Evolutionary conservation across 1,140 invertebrate genomes (phyloP).

Genomic region (Calliphora vicina): DNA sequence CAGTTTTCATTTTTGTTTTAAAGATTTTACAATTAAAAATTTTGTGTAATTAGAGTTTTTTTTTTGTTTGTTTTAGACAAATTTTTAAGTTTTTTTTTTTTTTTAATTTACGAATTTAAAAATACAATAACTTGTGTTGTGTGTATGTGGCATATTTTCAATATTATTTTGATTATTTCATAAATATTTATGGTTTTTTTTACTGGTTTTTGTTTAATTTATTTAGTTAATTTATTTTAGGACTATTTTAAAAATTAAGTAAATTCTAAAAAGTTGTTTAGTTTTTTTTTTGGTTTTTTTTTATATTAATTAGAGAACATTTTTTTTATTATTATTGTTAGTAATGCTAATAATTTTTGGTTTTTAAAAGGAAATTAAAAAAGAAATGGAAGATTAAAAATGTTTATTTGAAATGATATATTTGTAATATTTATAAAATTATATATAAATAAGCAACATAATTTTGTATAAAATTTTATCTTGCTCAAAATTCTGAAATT

Average conservation of each 20-base stretch:
- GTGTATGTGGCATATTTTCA: conserved; percentile 53
- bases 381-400: not conserved
- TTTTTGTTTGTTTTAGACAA: not conserved
- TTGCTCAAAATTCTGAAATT: too few relatives aligned
- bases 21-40: conserved; percentile 22
- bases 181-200: conserved; percentile 39
- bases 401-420: not conserved
- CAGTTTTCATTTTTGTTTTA: not conserved
- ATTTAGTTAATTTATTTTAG: conserved; percentile 9
- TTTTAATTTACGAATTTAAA: conserved; percentile 6
- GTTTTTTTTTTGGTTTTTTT: conserved; percentile 1
- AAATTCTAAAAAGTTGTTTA: conserved; percentile 42
- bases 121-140: conserved; percentile 44
- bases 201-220: conserved; percentile 48
- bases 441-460: too few relatives aligned
- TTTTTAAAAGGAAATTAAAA: not conserved
- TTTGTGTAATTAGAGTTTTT: not conserved
- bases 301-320: conserved; percentile 10
- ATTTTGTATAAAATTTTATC: too few relatives aligned
- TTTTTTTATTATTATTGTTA: conserved; percentile 8
- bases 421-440: too few relatives aligned
- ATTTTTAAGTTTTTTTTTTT: not conserved
- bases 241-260: conserved; percentile 28
- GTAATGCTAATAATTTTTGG: not conserved
- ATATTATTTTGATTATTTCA: conserved; percentile 44